Evolutionary conservation across 2,888 invertebrate species (phyloP), one percentile per base, ranked within the genome.

Genomic region (Barypeithes pellucidus): DNA sequence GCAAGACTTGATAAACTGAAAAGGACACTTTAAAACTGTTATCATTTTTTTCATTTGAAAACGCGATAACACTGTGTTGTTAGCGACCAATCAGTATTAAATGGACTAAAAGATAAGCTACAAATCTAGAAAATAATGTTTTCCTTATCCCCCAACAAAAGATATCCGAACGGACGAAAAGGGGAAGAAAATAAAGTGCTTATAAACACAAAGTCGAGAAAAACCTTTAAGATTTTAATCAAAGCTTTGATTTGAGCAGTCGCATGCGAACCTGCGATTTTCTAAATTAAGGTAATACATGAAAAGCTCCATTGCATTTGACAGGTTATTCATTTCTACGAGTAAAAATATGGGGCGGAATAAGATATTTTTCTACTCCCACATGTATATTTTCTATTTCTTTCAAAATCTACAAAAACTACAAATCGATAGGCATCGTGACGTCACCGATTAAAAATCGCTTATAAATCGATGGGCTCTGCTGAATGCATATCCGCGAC

Each of bases 211-310:
- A 61, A 50, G 47, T 52, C 47, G 36, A 16, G 14, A 39, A 61
- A 61, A 68, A 43, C 60, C 61, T 47, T 61, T 33, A 39, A 61
- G 68, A 61, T 62, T 69, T 69, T 69, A 62, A 69, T 69, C 69
- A 63, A 69, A 69, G 62, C 62, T 69, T 62, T 69, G 69, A 69
- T 69, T 69, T 63, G 61, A 61, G 24, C 18, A 29, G 29, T 66
- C 24, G 66, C 71, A 59, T 66, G 66, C 59, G 59, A 54, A 57
- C 39, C 59, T 33, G 20, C 71, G 60, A 71, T 71, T 71, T 65
- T 52, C 59, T 66, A 71, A 71, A 71, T 71, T 71, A 71, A 71
- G 65, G 71, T 71, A 66, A 71, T 71, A 71, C 63, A 63, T 63
- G 70, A 70, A 70, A 69, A 62, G 69, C 69, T 43, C 63, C 57